Conservation (phyloP, 2,888 invertebrate genomes). For the Acanthococcus lagerstroemiae region DNA sequence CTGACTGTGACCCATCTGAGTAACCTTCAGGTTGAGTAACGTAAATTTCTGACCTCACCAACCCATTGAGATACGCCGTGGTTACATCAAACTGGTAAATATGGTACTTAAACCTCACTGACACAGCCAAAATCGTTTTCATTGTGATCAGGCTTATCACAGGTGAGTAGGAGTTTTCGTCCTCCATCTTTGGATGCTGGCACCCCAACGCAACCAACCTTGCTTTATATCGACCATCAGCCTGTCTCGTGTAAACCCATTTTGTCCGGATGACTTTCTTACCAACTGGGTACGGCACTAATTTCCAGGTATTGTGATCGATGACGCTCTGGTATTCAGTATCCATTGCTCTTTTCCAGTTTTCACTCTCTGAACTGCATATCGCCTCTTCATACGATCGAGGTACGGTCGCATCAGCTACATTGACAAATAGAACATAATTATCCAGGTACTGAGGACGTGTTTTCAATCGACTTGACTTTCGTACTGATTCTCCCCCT, state of each 20-base stretch:
- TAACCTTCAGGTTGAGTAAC: neutral
- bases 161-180: too few species aligned
- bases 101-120: neutral
- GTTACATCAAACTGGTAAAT: neutral
- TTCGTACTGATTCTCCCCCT: too few species aligned
- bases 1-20: neutral
- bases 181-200: neutral
- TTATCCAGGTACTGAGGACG: too few species aligned
- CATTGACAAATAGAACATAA: too few species aligned
- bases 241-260: neutral
- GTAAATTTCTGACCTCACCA: neutral
- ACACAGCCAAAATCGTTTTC: neutral
- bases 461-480: too few species aligned
- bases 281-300: neutral
- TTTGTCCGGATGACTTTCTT: neutral
- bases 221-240: neutral
- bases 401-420: too few species aligned
- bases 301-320: neutral
- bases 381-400: too few species aligned
- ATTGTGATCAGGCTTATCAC: neutral
- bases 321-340: too few species aligned
- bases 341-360: too few species aligned
- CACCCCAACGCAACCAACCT: conserved; percentile 4
- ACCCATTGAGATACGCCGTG: neutral
- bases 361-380: too few species aligned